A percentile compares a stretch with the other conserved stretches of the same genome.
phyloP scores from a whole-genome alignment of 2,888 invertebrate species.

The Parnassius apollo region DNA sequence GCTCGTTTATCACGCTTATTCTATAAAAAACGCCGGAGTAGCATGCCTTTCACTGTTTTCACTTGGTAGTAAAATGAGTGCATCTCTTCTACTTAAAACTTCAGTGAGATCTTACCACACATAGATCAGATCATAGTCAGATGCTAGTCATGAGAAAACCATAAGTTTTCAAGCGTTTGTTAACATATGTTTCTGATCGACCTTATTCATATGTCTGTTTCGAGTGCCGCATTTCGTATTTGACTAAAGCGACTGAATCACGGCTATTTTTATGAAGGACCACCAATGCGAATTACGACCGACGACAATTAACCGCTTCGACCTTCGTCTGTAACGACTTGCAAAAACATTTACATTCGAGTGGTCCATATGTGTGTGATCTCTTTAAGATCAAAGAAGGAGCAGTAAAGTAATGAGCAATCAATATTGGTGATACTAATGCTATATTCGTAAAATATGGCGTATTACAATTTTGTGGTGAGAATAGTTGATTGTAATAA shows the following conservation, averaged over 20 bases:
- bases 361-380: not conserved
- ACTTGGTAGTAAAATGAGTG: no score
- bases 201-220: slow-evolving; percentile 18
- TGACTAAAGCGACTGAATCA: slow-evolving; percentile 13
- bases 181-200: slow-evolving; percentile 17
- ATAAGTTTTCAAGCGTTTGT: not conserved
- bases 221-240: slow-evolving; percentile 18
- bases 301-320: slow-evolving; percentile 21
- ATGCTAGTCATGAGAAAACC: not conserved
- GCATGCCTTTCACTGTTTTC: no score
- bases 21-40: no score
- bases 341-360: not conserved
- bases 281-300: slow-evolving; percentile 14
- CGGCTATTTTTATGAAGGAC: slow-evolving; percentile 18
- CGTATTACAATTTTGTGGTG: no score
- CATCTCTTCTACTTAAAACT: no score
- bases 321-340: slow-evolving; percentile 9
- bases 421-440: no score
- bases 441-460: no score
- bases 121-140: not conserved
- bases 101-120: no score
- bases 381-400: no score
- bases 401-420: no score
- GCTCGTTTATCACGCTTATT: no score
- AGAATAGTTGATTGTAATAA: no score